These are phyloP conservation scores for Phoxinus dragarum DNA, from an alignment of 2,797 vertebrate species.

Conservation along the genomic window DNA sequence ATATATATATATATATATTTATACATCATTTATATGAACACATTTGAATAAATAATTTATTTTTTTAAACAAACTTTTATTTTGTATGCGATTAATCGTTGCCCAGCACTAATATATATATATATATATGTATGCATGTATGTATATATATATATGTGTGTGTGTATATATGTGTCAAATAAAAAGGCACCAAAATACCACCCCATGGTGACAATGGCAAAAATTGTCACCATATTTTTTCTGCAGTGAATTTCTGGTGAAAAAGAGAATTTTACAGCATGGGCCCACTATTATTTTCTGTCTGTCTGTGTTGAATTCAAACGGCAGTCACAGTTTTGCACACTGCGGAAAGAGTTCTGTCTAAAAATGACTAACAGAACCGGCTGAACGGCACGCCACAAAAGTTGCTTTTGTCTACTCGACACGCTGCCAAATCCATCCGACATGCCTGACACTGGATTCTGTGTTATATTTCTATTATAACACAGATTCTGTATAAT, in stretches of 20 bases:
- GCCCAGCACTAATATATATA: neutral
- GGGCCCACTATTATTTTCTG: neutral
- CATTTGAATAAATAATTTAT: no score
- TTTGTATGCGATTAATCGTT: no score
- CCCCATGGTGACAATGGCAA: neutral
- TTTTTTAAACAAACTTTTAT: no score
- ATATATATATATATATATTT: no score
- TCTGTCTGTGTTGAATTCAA: constrained; percentile 15
- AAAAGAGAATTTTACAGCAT: neutral
- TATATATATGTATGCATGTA: no score
- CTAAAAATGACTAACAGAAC: constrained; percentile 27
- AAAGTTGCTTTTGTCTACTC: constrained; percentile 35
- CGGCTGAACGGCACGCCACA: neutral
- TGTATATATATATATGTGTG: neutral
- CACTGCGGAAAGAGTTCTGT: constrained; percentile 12
- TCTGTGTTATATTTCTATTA: constrained; percentile 1
- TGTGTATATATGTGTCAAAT: neutral
- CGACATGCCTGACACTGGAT: neutral
- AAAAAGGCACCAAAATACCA: neutral
- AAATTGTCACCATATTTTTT: neutral
- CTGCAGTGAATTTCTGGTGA: no score
- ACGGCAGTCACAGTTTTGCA: neutral
- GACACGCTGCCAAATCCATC: constrained; percentile 20
- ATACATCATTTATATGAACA: no score
- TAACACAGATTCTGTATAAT: neutral